Base-by-base conservation (phyloP, 2,888 invertebrate genomes). In the Coenonympha glycerion region DNA sequence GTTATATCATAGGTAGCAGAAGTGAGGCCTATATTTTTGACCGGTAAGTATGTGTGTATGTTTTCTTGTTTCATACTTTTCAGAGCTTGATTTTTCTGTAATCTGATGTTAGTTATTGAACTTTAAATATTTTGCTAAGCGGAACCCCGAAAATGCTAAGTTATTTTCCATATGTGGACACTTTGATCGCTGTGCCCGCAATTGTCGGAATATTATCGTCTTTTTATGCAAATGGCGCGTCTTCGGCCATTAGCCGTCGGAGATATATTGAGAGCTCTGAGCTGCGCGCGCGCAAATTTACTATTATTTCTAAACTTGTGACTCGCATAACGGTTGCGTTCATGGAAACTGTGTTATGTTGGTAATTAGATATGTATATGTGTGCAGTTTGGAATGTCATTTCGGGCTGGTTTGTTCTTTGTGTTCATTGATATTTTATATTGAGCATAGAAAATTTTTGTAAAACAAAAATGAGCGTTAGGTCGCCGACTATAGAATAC, bases 171-270 rank as follows among this genome's bases (percentile, higher is more conserved):
- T 37, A 53, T 48, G 40, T 40, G 31, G 48, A 48, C 44, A 34
- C 49, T 46, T 46, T 46, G 46, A 46, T 46, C 46, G 46, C 36
- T 19, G n/a, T 18, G 28, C 66, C 67, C 65, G 75, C 79, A 81
- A 82, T 81, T 82, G 83, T 78, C 63, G 63, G 65, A 56, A 60
- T 68, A 73, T 81, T 78, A 82, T 83, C 63, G 73, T 71, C 65
- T 68, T 79, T 79, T 81, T 83, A 84, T 84, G 83, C 68, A 71
- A 83, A 84, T 83, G 56, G 56, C 58, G 67, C 66, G 69, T 74
- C 76, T 65, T 53, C 58, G 64, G 54, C 65, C 64, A 70, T 67
- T 64, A 71, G 64, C 62, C 49, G 57, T 50, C 47, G 58, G 55
- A 58, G 59, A 64, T 73, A 67, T 68, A 67, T 64, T n/a, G n/a